Percentiles rank a stretch among this genome's conserved stretches.
Conservation (phyloP, 2,113 vertebrate species). For the Collichthys lucidus region DNA sequence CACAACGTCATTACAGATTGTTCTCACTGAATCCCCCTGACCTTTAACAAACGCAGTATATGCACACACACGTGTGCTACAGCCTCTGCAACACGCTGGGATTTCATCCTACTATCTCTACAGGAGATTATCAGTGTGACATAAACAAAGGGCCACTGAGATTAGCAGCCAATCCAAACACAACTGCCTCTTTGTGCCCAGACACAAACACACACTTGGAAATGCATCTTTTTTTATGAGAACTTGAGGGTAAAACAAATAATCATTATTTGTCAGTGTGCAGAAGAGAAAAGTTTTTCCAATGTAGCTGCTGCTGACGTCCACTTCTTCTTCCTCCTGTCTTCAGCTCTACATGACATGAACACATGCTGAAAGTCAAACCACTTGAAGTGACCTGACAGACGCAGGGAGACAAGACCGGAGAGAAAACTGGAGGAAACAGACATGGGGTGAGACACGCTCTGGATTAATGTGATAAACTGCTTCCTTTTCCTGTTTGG, state of each 20-base stretch:
- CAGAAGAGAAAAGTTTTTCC: neutral
- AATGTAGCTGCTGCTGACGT: neutral
- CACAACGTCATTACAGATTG: constrained; percentile 26
- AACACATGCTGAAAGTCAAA: constrained; percentile 32
- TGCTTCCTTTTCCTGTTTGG: neutral
- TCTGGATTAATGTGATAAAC: neutral
- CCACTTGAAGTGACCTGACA: neutral
- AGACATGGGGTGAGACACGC: constrained; percentile 56
- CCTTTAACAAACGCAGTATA: constrained; percentile 16
- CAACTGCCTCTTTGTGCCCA: neutral
- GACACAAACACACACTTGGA: neutral
- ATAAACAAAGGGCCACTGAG: constrained; percentile 8
- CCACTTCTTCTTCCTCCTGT: neutral
- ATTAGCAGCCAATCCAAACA: constrained; percentile 16
- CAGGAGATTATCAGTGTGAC: constrained; percentile 33
- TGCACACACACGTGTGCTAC: neutral
- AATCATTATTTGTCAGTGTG: neutral
- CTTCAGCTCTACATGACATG: constrained; percentile 3
- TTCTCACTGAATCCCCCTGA: constrained; percentile 15
- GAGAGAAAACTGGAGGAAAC: neutral
- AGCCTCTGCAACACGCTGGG: neutral
- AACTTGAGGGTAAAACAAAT: neutral
- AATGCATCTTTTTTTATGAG: neutral
- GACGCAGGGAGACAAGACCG: neutral
- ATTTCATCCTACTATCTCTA: constrained; percentile 11